These are phyloP conservation scores for Teleopsis dalmanni DNA, from an alignment of 1,140 invertebrate genomes.

Conservation along the genomic window DNA sequence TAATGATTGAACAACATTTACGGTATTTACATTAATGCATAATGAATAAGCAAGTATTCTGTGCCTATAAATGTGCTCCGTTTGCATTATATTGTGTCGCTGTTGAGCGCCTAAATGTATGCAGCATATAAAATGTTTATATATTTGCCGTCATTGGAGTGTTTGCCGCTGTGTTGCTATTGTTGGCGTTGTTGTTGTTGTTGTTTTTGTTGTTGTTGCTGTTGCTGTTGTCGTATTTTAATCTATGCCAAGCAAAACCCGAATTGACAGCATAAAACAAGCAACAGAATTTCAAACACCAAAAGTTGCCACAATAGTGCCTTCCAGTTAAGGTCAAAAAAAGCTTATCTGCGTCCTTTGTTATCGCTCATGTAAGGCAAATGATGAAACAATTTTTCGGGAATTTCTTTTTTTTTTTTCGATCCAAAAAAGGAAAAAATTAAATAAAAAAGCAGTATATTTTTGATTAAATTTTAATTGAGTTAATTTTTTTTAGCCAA, in stretches of 20 bases:
- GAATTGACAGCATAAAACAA: too few species aligned
- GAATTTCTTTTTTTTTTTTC: too few species aligned
- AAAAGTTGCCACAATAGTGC: too few species aligned
- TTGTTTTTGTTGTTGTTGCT: neutral
- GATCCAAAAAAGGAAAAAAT: too few species aligned
- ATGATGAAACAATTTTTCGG: too few species aligned
- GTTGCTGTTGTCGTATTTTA: neutral
- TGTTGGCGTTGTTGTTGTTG: neutral
- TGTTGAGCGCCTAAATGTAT: neutral
- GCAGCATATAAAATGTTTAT: neutral
- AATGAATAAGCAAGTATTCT: constrained; percentile 31
- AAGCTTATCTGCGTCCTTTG: too few species aligned
- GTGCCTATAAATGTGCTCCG: constrained; percentile 3
- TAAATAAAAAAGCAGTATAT: too few species aligned
- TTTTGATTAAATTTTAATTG: neutral
- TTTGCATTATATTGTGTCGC: neutral
- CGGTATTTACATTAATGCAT: constrained; percentile 45
- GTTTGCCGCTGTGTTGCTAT: neutral
- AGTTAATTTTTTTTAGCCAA: neutral
- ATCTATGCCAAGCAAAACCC: neutral
- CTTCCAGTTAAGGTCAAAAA: too few species aligned
- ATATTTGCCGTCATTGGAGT: neutral
- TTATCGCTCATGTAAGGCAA: too few species aligned
- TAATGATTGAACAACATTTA: constrained; percentile 45
- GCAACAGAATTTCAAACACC: too few species aligned